These are phyloP conservation scores for Danionella dracula DNA, from an alignment of 2,797 vertebrate genomes.

Conservation along the genomic window DNA sequence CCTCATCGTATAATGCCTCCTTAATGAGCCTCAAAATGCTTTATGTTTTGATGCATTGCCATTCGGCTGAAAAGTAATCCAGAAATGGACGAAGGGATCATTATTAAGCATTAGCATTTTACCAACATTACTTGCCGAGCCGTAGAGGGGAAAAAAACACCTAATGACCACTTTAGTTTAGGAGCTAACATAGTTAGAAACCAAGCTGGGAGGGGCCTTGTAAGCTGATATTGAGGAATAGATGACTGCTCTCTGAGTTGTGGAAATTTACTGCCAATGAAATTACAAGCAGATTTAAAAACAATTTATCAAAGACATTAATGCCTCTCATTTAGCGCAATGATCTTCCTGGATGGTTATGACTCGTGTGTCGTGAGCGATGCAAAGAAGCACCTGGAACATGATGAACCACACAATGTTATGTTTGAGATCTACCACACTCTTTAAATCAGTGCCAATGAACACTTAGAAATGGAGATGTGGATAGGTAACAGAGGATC, in stretches of 20 bases:
- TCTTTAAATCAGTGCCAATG: not conserved
- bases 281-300: constrained; percentile 62
- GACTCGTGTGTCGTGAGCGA: constrained; percentile 15
- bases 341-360: constrained; percentile 33
- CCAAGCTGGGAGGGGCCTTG: constrained; percentile 68
- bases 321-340: constrained; percentile 47
- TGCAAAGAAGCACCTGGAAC: not conserved
- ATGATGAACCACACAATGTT: not conserved
- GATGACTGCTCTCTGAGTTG: constrained; percentile 61
- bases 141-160: constrained; percentile 36
- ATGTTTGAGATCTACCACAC: not conserved
- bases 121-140: constrained; percentile 42
- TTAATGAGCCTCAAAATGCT: constrained; percentile 78
- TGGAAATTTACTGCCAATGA: constrained; percentile 57
- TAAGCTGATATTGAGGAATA: constrained; percentile 70
- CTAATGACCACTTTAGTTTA: constrained; percentile 80
- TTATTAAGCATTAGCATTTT: constrained; percentile 63
- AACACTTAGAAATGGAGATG: not conserved
- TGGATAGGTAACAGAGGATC: not conserved
- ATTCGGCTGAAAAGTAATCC: constrained; percentile 77
- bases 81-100: constrained; percentile 68
- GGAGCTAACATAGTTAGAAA: constrained; percentile 72
- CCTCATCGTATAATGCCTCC: constrained; percentile 73
- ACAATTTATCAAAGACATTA: constrained; percentile 58
- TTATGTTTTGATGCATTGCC: constrained; percentile 76